Conservation (phyloP, 2,888 invertebrate species). For the Philopedon plagiatum region DNA sequence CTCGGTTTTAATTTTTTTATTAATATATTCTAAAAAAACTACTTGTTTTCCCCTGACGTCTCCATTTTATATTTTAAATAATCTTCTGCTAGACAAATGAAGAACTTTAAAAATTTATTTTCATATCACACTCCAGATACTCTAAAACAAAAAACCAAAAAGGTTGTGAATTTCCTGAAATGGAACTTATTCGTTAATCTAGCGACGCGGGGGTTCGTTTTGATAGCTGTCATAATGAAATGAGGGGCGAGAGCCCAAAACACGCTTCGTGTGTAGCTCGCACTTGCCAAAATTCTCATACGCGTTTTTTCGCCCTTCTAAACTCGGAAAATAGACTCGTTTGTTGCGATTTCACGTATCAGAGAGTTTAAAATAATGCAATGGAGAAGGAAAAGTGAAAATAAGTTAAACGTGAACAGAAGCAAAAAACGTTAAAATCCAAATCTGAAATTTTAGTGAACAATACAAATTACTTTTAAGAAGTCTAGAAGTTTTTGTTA, state of each 20-base stretch:
- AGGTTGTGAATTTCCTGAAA: background rate
- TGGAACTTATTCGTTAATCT: conserved; percentile 17
- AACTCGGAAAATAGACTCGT: conserved; percentile 23
- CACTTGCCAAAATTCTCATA: conserved; percentile 43
- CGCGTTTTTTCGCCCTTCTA: conserved; percentile 38
- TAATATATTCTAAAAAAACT: too few relatives aligned
- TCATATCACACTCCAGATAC: too few relatives aligned
- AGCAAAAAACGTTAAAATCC: too few relatives aligned
- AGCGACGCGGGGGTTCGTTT: conserved; percentile 9
- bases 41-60: too few relatives aligned
- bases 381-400: background rate
- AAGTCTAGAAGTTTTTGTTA: too few relatives aligned
- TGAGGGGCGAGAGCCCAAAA: background rate
- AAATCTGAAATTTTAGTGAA: too few relatives aligned
- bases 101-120: too few relatives aligned
- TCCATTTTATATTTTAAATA: too few relatives aligned
- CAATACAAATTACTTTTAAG: too few relatives aligned
- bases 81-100: too few relatives aligned
- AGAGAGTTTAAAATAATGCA: conserved; percentile 12
- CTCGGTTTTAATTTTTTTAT: too few relatives aligned
- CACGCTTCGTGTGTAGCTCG: conserved; percentile 2
- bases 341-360: conserved; percentile 21
- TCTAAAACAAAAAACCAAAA: background rate
- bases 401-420: background rate
- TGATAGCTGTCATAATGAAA: conserved; percentile 19